phyloP scores from a whole-genome alignment of 2,797 vertebrate species.

The Arrhamphus sclerolepis region DNA sequence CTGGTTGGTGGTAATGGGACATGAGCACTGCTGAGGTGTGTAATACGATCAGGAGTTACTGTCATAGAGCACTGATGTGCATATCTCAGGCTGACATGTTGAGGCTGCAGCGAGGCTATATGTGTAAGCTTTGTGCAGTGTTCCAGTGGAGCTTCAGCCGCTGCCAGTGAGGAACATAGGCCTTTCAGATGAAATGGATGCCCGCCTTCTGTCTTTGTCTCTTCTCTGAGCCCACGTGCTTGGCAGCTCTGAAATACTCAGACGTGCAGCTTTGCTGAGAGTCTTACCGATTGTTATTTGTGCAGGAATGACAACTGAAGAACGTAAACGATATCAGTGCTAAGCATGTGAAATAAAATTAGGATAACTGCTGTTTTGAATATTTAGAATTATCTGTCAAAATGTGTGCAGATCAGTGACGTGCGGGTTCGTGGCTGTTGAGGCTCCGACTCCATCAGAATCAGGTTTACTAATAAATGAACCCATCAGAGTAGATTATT shows the following conservation, averaged over 20 bases:
- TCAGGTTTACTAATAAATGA: too few species aligned
- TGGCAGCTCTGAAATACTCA: conserved; percentile 44
- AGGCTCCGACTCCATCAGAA: too few species aligned
- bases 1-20: conserved; percentile 70
- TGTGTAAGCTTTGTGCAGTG: conserved; percentile 73
- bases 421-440: too few species aligned
- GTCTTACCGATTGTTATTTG: conserved; percentile 16
- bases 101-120: conserved; percentile 67
- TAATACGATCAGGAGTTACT: conserved; percentile 81
- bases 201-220: conserved; percentile 65
- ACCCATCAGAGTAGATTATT: too few species aligned
- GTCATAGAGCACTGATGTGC: conserved; percentile 76
- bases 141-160: conserved; percentile 62
- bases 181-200: conserved; percentile 71
- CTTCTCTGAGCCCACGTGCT: conserved; percentile 39
- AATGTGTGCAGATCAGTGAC: conserved; percentile 8
- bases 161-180: conserved; percentile 64
- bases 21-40: conserved; percentile 77
- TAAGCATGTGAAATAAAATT: conserved; percentile 9
- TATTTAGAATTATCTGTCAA: conserved; percentile 3
- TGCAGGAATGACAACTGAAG: conserved; percentile 14
- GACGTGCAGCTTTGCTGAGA: conserved; percentile 27
- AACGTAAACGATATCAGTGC: too few species aligned
- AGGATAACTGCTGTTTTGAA: conserved; percentile 7
- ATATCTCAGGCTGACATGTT: conserved; percentile 78